Conservation (phyloP, 1,140 invertebrate genomes). For the Rhopalosiphum padi region DNA sequence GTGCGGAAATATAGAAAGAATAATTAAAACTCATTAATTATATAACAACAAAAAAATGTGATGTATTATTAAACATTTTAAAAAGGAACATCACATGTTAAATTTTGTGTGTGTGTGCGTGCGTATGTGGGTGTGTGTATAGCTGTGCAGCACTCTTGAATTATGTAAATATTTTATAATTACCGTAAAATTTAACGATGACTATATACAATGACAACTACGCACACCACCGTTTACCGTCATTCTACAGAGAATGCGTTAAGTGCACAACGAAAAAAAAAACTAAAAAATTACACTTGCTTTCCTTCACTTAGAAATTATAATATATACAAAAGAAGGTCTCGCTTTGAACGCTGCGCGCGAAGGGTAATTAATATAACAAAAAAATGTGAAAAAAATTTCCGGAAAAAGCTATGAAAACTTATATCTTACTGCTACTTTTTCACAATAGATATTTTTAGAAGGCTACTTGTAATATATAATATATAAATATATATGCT, state of each 20-base stretch:
- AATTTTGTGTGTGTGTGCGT: not conserved
- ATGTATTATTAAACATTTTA: conserved; percentile 49
- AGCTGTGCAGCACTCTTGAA: not conserved
- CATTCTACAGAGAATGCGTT: not conserved
- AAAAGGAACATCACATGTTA: conserved; percentile 44
- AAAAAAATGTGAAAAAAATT: not conserved
- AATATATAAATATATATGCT: not conserved
- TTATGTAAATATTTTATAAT: conserved; percentile 52
- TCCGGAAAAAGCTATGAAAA: not conserved
- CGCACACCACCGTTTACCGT: not conserved
- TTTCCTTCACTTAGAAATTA: conserved; percentile 12
- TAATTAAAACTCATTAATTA: conserved; percentile 34
- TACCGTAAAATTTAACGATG: conserved; percentile 32
- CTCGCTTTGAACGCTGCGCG: not conserved
- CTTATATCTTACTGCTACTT: not conserved
- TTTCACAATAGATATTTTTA: not conserved
- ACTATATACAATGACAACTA: conserved; percentile 19
- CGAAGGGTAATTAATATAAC: conserved; percentile 22
- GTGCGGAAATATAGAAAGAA: not conserved
- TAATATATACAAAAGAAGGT: conserved; percentile 17
- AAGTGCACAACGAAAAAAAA: conserved; percentile 5
- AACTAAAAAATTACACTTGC: conserved; percentile 12
- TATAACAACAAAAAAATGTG: conserved; percentile 28
- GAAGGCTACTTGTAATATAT: not conserved
- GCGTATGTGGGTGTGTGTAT: not conserved